These are phyloP conservation scores for Tipula unca DNA, from an alignment of 2,888 invertebrate species.

Conservation along the genomic window DNA sequence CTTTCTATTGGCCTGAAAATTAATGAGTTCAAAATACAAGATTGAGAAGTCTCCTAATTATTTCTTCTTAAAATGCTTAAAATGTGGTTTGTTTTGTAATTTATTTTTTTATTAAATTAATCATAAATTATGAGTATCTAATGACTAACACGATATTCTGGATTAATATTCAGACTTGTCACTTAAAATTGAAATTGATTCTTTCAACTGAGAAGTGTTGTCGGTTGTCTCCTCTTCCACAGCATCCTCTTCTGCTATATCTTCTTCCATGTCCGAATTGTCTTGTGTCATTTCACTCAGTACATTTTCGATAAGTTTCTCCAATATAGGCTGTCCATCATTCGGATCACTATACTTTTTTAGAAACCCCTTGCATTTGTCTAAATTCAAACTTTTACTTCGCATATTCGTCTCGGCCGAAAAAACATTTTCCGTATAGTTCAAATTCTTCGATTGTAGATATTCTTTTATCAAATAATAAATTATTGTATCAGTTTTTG, in stretches of 20 bases:
- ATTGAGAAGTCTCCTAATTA: too few species aligned
- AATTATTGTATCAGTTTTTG: background rate
- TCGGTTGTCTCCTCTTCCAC: background rate
- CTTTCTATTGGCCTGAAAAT: too few species aligned
- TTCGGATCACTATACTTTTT: background rate
- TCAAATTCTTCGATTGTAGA: background rate
- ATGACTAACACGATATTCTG: background rate
- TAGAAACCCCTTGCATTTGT: background rate
- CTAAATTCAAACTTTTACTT: background rate
- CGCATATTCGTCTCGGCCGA: background rate
- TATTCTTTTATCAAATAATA: background rate
- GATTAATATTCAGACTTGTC: background rate
- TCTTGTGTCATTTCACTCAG: background rate
- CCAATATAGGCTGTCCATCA: background rate
- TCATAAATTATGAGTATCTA: conserved; percentile 2
- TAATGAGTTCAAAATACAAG: too few species aligned
- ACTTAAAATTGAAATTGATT: background rate
- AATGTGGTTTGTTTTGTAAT: background rate
- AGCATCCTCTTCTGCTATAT: background rate
- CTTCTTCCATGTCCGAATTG: background rate
- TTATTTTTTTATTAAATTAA: background rate
- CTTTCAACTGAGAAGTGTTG: background rate
- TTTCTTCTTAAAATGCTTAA: background rate
- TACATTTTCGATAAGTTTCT: background rate
- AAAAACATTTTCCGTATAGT: conserved; percentile 16